A percentile compares a stretch with the other conserved stretches of the same genome.
Conservation (phyloP, 2,797 vertebrate genomes). For the Anolis apletophallus region DNA sequence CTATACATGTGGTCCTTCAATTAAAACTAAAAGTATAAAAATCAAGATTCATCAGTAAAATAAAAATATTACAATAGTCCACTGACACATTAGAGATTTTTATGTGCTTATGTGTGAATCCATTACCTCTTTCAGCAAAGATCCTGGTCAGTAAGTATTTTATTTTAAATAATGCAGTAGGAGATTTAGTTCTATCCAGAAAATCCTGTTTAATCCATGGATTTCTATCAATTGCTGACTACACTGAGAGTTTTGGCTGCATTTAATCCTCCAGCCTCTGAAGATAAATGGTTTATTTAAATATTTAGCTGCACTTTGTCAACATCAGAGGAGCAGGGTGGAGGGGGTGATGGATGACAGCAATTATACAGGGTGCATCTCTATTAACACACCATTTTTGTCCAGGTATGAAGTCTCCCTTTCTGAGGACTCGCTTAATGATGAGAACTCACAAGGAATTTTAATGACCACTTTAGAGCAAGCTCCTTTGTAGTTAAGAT, state of each 20-base stretch:
- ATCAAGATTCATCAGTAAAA: constrained; percentile 44
- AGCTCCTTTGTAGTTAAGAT: constrained; percentile 31
- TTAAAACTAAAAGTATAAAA: constrained; percentile 57
- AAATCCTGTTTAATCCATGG: constrained; percentile 66
- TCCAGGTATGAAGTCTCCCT: constrained; percentile 68
- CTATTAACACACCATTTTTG: constrained; percentile 67
- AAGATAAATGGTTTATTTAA: constrained; percentile 79
- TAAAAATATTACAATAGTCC: constrained; percentile 45
- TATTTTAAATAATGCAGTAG: constrained; percentile 59
- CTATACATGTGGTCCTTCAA: constrained; percentile 44
- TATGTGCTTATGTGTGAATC: constrained; percentile 23
- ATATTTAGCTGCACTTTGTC: constrained; percentile 74
- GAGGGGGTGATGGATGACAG: constrained; percentile 73
- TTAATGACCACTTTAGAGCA: constrained; percentile 53
- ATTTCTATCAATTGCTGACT: constrained; percentile 66
- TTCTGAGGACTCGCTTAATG: constrained; percentile 68
- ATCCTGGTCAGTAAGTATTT: constrained; percentile 61
- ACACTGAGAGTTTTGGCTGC: constrained; percentile 60
- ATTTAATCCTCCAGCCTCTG: constrained; percentile 65
- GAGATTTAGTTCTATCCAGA: constrained; percentile 54
- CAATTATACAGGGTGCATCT: constrained; percentile 74
- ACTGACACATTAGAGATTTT: constrained; percentile 54
- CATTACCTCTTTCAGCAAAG: constrained; percentile 46
- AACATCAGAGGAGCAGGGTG: constrained; percentile 47
- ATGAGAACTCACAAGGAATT: constrained; percentile 55